Evolutionary conservation across 2,797 vertebrate genomes (phyloP), one percentile per base, ranked within the genome.

Genomic region (Pangasius macronema): DNA sequence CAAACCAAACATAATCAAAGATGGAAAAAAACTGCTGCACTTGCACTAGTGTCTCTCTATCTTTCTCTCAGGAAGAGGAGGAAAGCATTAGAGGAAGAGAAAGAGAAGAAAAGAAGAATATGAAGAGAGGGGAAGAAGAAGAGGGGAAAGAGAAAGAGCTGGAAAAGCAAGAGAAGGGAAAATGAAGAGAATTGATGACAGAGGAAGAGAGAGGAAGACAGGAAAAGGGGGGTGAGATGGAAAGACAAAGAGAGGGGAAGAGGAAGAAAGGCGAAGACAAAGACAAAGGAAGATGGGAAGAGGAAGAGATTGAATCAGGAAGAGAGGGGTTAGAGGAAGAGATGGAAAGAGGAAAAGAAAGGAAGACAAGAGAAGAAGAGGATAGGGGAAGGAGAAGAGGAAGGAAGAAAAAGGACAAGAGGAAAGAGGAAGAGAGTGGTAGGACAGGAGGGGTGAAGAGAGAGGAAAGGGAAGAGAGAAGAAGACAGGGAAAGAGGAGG

Each of bases 1-100:
- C 11, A 30, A 82, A 70, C 30, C 30, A 39, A 84, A 70, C 9
- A 84, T 14, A 83, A 83, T 65, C 61, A 81, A 86, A 86, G 61
- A 13, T 33, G 18, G 39, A 42, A 63, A 39, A 76, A 53, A 53
- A 4, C 53, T 81, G 55, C 53, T 11, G 30, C 42, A 27, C 22
- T 10, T 36, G 39, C 24, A 13, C 73, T 61, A 51, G 36, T n/a
- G 27, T 42, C 46, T 46, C 65, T n/a, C 53, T 84, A 51, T 68
- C 82, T 49, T 65, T 67, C 16, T 49, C 67, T n/a, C 82, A 36
- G 33, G 3, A 39, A 70, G 42, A 49, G 16, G 11, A 30, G 33
- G 13, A 80, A 67, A 68, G 59, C 16, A 33, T 24, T 16, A n/a
- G 42, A 49, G 4, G 73, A 76, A 59, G 49, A 81, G 30, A 13